Evolutionary conservation across 2,888 invertebrate species (phyloP), one percentile per base, ranked within the genome.

Genomic region (Drosophila mercatorum): DNA sequence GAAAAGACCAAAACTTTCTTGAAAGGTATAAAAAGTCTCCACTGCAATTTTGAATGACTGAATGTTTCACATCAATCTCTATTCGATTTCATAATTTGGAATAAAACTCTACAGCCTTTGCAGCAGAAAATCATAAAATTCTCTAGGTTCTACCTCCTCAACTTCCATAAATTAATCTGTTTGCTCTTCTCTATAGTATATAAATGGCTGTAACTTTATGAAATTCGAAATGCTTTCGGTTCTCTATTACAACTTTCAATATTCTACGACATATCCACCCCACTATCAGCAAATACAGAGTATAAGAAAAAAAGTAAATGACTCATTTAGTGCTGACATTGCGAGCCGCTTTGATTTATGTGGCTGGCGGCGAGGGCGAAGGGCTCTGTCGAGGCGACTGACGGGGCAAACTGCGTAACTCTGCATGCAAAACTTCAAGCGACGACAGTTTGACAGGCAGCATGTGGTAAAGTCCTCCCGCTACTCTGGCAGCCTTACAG

Each of bases 291-390:
- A 5, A 10, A 5, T 41, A 14, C 34, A 57, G 57, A 43, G 57
- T 57, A 44, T 57, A 10, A 0, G 10, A 5, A 43, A 17, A 56
- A 67, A 66, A 66, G 67, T 58, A 63, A 83, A 81, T 81, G 81
- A 81, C 72, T 81, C 81, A 81, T 78, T 83, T 81, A 81, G 78
- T 58, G 68, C 78, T 60, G 83, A 78, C 83, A 78, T 64, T 70
- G 83, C 59, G 60, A 72, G 51, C 17, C 58, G 56, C 78, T 78
- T 67, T 81, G 81, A 81, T 81, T 81, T 81, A 83, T 74, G 68
- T 43, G 43, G 55, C 36, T 36, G 44, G 55, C 38, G 22, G 38
- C 10, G 44, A 22, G 59, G 22, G 22, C 2, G 22, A 1, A 1
- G 22, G 22, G 22, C 22, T 22, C 22, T 11, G 53, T 11, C 5